Conservation (phyloP, 2,888 invertebrate species). For the Cryptus armator region DNA sequence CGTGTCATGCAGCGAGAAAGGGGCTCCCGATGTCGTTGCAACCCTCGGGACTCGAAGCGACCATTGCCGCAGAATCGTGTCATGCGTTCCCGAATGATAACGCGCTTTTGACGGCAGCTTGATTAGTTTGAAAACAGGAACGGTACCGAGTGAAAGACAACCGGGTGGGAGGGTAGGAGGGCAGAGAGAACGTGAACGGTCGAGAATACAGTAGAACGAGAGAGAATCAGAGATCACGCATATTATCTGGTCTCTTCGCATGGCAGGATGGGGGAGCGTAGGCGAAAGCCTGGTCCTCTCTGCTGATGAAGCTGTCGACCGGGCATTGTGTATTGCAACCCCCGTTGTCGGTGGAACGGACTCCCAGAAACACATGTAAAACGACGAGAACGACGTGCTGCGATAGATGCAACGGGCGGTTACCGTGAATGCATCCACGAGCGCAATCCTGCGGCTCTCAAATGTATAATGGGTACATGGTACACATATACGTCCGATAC, state of each 20-base stretch:
- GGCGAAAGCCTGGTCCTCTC: slow-evolving; percentile 40
- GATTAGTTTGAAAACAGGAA: slow-evolving; percentile 75
- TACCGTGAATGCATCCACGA: slow-evolving; percentile 51
- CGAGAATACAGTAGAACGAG: slow-evolving; percentile 25
- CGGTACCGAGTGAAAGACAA: neutral
- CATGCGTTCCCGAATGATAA: slow-evolving; percentile 64
- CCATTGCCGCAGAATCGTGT: slow-evolving; percentile 14
- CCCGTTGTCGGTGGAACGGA: slow-evolving; percentile 75
- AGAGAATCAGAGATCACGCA: slow-evolving; percentile 45
- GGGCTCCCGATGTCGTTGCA: neutral
- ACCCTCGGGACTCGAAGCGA: neutral
- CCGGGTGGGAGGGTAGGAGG: neutral
- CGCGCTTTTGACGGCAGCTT: slow-evolving; percentile 68
- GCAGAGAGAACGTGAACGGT: slow-evolving; percentile 1
- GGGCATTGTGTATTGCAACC: slow-evolving; percentile 59
- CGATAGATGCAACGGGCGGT: neutral
- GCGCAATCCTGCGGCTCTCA: slow-evolving; percentile 36
- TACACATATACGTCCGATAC: slow-evolving; percentile 19
- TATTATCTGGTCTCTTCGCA: slow-evolving; percentile 44
- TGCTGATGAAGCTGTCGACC: slow-evolving; percentile 77
- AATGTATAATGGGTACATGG: slow-evolving; percentile 54
- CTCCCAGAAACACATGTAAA: slow-evolving; percentile 80
- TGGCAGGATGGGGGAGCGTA: neutral
- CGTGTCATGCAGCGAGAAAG: neutral
- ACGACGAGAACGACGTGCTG: slow-evolving; percentile 63